Conservation (phyloP, 2,113 vertebrate species). For the Gavia stellata region DNA sequence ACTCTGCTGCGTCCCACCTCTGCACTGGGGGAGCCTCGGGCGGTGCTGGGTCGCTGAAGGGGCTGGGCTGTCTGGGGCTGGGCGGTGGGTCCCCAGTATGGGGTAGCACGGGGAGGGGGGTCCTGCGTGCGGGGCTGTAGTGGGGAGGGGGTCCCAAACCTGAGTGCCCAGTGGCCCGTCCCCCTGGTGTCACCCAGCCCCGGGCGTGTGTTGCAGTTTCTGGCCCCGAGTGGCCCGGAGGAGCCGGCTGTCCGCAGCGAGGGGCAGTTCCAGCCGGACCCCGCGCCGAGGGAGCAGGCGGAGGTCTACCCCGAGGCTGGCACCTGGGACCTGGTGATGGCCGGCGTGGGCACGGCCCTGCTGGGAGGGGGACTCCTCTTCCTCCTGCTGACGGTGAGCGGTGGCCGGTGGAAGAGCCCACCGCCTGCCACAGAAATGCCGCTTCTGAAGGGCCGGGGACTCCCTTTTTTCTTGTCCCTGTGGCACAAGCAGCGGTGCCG, state of each 20-base stretch:
- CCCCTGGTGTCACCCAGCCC: background rate
- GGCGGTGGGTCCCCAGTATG: rapidly evolving
- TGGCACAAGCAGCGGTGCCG: rapidly evolving
- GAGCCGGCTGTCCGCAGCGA: background rate
- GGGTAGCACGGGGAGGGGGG: too few species aligned
- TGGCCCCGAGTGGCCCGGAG: background rate
- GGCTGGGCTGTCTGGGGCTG: too few species aligned
- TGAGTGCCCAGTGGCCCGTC: rapidly evolving
- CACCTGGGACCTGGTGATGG: slow-evolving; percentile 73
- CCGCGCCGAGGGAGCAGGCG: background rate
- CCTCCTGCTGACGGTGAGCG: slow-evolving; percentile 71
- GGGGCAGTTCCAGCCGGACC: background rate
- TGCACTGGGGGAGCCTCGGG: rapidly evolving
- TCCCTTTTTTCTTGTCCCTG: background rate
- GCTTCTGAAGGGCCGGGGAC: background rate
- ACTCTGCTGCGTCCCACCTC: background rate
- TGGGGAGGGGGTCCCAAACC: background rate
- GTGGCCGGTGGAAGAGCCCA: background rate
- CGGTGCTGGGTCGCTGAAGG: background rate
- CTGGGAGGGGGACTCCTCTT: slow-evolving; percentile 83
- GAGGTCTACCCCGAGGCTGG: slow-evolving; percentile 52
- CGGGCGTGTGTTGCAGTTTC: slow-evolving; percentile 41
- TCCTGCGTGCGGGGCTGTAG: background rate
- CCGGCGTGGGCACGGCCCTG: slow-evolving; percentile 72
- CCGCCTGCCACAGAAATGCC: rapidly evolving